These are phyloP conservation scores for Sebastes melanostomus DNA, from an alignment of 2,797 vertebrate genomes.

Conservation along the genomic window DNA sequence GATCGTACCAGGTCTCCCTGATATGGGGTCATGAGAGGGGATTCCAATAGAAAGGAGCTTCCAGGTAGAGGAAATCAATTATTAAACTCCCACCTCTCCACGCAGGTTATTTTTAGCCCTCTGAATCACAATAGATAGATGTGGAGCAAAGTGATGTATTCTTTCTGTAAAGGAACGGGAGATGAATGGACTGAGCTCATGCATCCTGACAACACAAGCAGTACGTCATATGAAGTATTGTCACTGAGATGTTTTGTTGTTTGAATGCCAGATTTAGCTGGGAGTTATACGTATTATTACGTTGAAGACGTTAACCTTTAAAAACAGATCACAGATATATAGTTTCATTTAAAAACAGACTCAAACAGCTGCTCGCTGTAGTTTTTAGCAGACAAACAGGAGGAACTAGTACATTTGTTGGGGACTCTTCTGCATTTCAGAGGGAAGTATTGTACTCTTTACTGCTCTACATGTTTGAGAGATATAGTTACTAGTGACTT, in stretches of 20 bases:
- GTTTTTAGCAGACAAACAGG: background rate
- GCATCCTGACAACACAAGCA: background rate
- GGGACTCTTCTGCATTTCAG: no score
- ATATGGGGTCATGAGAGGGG: slow-evolving; percentile 34
- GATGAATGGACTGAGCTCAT: background rate
- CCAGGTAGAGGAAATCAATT: slow-evolving; percentile 59
- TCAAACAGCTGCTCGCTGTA: background rate
- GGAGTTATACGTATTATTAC: background rate
- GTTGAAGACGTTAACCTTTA: background rate
- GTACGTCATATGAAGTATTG: background rate
- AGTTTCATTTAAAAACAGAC: background rate
- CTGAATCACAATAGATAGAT: slow-evolving; percentile 37
- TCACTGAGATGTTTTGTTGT: background rate
- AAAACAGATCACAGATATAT: background rate
- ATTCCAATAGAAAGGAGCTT: slow-evolving; percentile 62
- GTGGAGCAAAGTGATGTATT: slow-evolving; percentile 38
- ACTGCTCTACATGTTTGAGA: no score
- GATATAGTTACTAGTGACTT: no score
- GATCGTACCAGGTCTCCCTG: no score
- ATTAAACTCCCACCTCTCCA: slow-evolving; percentile 56
- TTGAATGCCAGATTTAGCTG: background rate
- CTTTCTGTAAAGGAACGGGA: background rate
- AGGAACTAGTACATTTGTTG: background rate
- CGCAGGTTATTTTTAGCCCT: slow-evolving; percentile 57
- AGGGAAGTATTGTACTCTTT: no score